phyloP scores from a whole-genome alignment of 2,888 invertebrate species.

The Sabatieria punctata region DNA sequence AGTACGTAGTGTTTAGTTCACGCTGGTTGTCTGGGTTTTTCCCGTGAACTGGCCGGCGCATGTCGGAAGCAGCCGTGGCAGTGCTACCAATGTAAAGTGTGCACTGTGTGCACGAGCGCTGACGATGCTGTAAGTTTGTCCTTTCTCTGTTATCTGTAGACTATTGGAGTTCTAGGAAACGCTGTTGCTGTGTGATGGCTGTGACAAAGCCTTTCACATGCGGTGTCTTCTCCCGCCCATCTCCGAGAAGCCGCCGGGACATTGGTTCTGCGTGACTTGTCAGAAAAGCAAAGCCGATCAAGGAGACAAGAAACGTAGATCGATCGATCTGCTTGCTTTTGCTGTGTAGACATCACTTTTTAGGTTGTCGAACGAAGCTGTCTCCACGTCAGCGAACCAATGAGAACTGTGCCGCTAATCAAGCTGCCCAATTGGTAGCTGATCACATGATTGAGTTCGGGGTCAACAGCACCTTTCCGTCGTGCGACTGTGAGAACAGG shows the following conservation, averaged over 20 bases:
- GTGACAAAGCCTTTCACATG: constrained; percentile 67
- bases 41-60: constrained; percentile 32
- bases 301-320: too few species aligned
- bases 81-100: constrained; percentile 73
- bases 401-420: too few species aligned
- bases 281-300: not conserved
- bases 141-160: not conserved
- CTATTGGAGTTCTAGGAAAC: constrained; percentile 41
- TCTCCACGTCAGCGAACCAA: too few species aligned
- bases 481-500: too few species aligned
- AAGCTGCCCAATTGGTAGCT: too few species aligned
- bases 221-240: constrained; percentile 53
- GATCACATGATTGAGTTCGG: too few species aligned
- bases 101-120: constrained; percentile 59
- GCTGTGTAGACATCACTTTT: too few species aligned
- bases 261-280: constrained; percentile 16
- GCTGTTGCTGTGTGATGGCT: constrained; percentile 59
- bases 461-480: too few species aligned
- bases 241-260: constrained; percentile 33
- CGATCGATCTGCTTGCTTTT: too few species aligned
- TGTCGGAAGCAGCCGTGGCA: constrained; percentile 47
- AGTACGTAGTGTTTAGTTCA: constrained; percentile 32
- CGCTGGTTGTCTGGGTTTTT: constrained; percentile 40
- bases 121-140: constrained; percentile 30
- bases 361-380: too few species aligned